Base-by-base conservation (phyloP, 2,113 vertebrate species). In the Gracilinanus agilis region DNA sequence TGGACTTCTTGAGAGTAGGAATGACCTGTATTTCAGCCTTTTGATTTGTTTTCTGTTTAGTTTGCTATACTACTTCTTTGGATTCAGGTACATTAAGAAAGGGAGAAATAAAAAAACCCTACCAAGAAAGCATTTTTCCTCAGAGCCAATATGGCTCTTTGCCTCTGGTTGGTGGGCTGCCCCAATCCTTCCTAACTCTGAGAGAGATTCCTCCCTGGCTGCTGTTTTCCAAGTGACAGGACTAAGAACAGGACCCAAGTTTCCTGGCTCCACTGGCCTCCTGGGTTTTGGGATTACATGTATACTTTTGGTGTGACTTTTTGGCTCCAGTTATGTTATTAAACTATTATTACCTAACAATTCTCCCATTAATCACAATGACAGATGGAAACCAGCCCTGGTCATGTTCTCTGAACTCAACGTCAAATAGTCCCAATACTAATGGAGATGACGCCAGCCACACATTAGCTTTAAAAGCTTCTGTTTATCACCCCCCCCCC, bases 381-480 rank as follows among this genome's bases (percentile, higher is more conserved):
- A 98, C 97, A 98, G 97, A 98, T 96, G 96, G 95, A 96, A 97
- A 98, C 90, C 90, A 93, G 96, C 56, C 61, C 96, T 97, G 95
- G 96, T 98, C 94, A 92, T 94, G 94, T 96, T 94, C 94, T 96
- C 98, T 97, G 97, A 98, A 98, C 88, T 95, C 92, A 96, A 94
- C 16, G 95, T 98, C 97, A 98, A 97, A 95, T 92, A 96, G 91
- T 96, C 93, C 93, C 97, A 92, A 55, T 90, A 94, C 92, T 98
- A 98, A 98, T 96, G 97, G 97, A 94, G 92, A 98, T 93, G 97
- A 98, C 97, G 98, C 98, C 97, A 98, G 96, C 25, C 61, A 97
- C 92, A 97, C 98, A 98, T 97, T 98, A 96, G 95, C 95, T 95
- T 96, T 98, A 95, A 98, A 98, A 98, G 97, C 97, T 96, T 96